phyloP scores from a whole-genome alignment of 2,113 vertebrate genomes.

The Chrysochloris asiatica region DNA sequence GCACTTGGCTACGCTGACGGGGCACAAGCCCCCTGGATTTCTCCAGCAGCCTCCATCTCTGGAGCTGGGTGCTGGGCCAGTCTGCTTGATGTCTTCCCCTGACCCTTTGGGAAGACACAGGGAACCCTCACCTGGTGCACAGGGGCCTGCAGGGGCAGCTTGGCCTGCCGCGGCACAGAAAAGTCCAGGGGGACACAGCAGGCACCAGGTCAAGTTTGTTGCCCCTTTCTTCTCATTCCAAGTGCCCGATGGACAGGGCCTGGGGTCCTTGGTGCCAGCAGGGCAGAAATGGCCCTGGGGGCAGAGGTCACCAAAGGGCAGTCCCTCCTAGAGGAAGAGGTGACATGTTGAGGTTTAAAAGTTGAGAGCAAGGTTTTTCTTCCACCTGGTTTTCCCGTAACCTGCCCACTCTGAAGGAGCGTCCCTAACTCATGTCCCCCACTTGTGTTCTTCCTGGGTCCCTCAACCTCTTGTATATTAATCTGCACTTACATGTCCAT shows the following conservation, averaged over 20 bases:
- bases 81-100: background rate
- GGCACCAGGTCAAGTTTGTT: conserved; percentile 85
- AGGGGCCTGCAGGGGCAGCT: conserved; percentile 83
- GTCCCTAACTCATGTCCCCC: background rate
- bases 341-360: background rate
- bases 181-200: conserved; percentile 89
- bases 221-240: conserved; percentile 89
- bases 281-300: conserved; percentile 89
- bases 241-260: conserved; percentile 89
- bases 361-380: background rate
- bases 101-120: background rate
- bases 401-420: background rate
- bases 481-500: background rate
- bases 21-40: background rate
- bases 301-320: conserved; percentile 88
- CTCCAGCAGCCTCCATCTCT: background rate
- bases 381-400: background rate
- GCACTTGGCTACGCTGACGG: background rate
- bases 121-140: conserved; percentile 82
- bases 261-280: conserved; percentile 84
- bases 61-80: background rate
- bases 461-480: background rate
- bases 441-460: background rate
- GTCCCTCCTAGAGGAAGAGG: conserved; percentile 81
- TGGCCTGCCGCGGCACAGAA: conserved; percentile 89